Conservation (phyloP, 2,113 vertebrate genomes). For the Orientallactaga bullata region DNA sequence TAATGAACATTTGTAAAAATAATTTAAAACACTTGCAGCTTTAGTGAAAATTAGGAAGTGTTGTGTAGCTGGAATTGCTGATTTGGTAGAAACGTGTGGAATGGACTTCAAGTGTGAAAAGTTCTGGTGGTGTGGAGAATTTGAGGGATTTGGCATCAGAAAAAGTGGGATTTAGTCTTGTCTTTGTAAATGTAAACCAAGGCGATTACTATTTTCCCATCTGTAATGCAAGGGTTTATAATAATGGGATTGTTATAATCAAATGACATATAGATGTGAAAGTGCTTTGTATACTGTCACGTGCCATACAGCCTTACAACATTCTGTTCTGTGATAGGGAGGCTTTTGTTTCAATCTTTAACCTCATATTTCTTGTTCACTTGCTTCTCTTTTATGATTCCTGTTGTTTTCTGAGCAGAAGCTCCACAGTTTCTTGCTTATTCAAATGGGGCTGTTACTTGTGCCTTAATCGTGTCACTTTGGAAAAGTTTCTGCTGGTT, state of each 20-base stretch:
- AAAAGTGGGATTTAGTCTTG: slow-evolving; percentile 31
- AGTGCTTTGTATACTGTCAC: slow-evolving; percentile 5
- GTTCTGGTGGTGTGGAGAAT: not conserved
- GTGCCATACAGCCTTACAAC: not conserved
- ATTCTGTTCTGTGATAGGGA: not conserved
- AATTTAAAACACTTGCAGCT: not conserved
- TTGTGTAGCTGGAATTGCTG: not conserved
- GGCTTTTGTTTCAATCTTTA: slow-evolving; percentile 46
- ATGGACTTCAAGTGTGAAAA: slow-evolving; percentile 28
- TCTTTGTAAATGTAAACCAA: slow-evolving; percentile 38
- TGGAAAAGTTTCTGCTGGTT: not conserved
- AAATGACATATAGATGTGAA: slow-evolving; percentile 28
- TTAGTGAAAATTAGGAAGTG: not conserved
- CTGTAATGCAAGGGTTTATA: slow-evolving; percentile 25
- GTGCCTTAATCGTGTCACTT: not conserved
- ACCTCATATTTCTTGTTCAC: not conserved
- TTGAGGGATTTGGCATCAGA: slow-evolving; percentile 13
- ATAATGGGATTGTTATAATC: slow-evolving; percentile 30
- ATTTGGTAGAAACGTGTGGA: slow-evolving; percentile 23
- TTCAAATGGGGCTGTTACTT: not conserved
- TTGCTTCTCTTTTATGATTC: slow-evolving; percentile 28
- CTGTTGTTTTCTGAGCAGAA: slow-evolving; percentile 31
- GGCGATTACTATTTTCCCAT: slow-evolving; percentile 32
- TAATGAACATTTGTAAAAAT: not conserved
- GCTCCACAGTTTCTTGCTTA: slow-evolving; percentile 6